phyloP scores from a whole-genome alignment of 23 tunicate species.

The Aplidium turbinatum region DNA sequence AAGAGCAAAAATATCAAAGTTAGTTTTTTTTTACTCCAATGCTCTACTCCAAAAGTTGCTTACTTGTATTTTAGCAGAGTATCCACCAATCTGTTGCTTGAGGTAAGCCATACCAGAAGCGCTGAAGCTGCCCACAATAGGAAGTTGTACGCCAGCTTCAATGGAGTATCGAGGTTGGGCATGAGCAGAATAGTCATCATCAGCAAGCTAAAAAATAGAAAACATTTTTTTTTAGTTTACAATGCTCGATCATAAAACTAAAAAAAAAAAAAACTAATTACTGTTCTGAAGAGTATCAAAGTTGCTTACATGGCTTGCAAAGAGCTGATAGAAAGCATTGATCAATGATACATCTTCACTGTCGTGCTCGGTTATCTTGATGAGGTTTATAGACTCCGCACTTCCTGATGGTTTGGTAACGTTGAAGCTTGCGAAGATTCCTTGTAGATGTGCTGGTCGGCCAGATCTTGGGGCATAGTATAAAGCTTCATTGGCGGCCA shows the following conservation, averaged over 20 bases:
- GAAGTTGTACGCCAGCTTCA: constrained; percentile 14
- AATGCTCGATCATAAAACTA: no score
- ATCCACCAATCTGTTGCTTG: not conserved
- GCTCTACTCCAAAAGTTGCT: not conserved
- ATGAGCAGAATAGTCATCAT: no score
- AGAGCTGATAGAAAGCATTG: no score
- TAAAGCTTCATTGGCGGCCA: not conserved
- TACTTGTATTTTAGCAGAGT: constrained; percentile 6
- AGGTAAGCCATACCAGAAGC: not conserved
- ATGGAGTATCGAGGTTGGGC: not conserved
- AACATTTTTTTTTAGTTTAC: no score
- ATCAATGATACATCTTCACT: no score
- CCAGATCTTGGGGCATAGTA: not conserved
- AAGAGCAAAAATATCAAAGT: no score
- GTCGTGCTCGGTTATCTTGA: not conserved
- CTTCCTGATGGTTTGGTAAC: not conserved
- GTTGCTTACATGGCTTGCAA: no score
- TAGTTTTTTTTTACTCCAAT: no score
- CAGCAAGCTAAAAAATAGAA: no score
- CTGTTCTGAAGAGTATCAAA: no score
- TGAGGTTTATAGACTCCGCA: not conserved
- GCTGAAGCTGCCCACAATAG: not conserved
- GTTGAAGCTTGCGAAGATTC: constrained; percentile 23
- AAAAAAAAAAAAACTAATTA: no score
- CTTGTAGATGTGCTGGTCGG: not conserved